These are phyloP conservation scores for Phalacrocorax carbo DNA, from an alignment of 2,113 vertebrate species.

Conservation along the genomic window DNA sequence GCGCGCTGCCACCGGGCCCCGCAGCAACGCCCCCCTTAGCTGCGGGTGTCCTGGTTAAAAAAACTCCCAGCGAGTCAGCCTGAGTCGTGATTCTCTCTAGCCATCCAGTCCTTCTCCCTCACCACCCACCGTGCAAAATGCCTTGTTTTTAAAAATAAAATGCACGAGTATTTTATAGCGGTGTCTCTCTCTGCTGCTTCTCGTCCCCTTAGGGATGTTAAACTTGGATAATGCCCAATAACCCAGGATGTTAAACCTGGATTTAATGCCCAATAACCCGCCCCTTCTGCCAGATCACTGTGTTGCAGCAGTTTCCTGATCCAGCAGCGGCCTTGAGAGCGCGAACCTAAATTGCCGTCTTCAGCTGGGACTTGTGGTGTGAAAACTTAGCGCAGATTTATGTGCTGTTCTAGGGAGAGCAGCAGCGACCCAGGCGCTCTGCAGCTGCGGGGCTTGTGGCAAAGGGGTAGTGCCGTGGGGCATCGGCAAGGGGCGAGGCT, in stretches of 20 bases:
- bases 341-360: not conserved
- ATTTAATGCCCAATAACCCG: fast-evolving
- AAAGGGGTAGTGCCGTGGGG: not conserved
- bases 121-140: not conserved
- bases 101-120: not conserved
- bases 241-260: no score
- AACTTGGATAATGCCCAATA: no score
- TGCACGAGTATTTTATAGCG: not conserved
- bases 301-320: not conserved
- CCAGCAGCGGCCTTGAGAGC: not conserved
- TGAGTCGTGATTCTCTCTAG: not conserved
- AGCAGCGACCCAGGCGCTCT: fast-evolving
- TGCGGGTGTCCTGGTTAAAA: not conserved
- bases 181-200: not conserved
- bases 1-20: constrained; percentile 59
- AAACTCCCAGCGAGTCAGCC: constrained; percentile 29
- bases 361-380: not conserved
- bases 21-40: fast-evolving
- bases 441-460: not conserved
- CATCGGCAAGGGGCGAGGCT: fast-evolving
- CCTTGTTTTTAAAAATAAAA: not conserved
- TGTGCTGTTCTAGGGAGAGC: no score
- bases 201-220: not conserved
- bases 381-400: not conserved
- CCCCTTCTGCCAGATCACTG: fast-evolving